These are phyloP conservation scores for Halictus quadricinctus DNA, from an alignment of 2,888 invertebrate species.

Conservation along the genomic window DNA sequence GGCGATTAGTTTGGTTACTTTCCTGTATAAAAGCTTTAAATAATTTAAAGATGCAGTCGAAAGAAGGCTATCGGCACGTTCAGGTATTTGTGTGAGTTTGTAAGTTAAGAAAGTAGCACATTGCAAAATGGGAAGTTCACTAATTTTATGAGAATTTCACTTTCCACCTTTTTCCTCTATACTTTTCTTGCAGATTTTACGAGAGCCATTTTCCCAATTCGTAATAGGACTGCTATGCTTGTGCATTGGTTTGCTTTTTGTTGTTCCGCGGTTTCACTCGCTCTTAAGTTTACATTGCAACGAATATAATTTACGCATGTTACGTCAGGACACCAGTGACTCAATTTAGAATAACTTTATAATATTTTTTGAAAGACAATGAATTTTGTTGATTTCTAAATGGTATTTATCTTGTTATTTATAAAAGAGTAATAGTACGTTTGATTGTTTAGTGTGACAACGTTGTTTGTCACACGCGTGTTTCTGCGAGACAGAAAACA, in stretches of 20 bases:
- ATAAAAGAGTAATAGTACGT: neutral
- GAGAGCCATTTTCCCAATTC: neutral
- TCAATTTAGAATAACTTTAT: neutral
- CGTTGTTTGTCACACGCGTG: neutral
- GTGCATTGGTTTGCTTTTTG: neutral
- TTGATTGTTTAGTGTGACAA: neutral
- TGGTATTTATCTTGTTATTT: too few relatives aligned
- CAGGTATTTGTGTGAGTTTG: neutral
- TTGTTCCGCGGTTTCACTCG: neutral
- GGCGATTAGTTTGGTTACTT: too few relatives aligned
- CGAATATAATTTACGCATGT: neutral
- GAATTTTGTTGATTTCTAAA: too few relatives aligned
- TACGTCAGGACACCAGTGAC: neutral
- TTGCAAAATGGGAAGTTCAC: neutral
- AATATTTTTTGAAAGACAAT: neutral
- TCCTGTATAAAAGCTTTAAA: too few relatives aligned
- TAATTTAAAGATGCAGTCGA: too few relatives aligned
- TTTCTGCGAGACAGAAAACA: neutral
- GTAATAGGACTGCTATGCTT: neutral
- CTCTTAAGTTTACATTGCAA: neutral
- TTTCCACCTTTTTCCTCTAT: neutral
- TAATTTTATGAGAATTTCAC: neutral
- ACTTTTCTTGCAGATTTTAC: neutral
- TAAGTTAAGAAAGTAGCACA: neutral
- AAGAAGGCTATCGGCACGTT: too few relatives aligned